These are phyloP conservation scores for Pseudomyrmex concolor DNA, from an alignment of 1,140 invertebrate genomes.

Conservation along the genomic window DNA sequence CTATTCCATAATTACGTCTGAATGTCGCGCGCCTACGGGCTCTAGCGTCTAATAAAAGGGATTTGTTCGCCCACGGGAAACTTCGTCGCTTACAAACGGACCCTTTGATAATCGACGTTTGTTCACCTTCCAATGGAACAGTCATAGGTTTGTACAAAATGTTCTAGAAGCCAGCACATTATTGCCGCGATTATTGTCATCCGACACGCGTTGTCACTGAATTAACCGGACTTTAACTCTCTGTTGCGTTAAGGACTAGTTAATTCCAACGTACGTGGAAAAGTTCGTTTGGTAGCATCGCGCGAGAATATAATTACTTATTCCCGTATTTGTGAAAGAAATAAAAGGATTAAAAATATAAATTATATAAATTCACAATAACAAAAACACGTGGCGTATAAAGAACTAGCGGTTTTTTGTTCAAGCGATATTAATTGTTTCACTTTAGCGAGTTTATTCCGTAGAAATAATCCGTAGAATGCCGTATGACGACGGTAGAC, in stretches of 20 bases:
- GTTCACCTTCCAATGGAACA: not conserved
- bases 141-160: slow-evolving; percentile 5
- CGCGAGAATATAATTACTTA: not conserved
- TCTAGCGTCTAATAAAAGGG: slow-evolving; percentile 61
- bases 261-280: not conserved
- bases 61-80: slow-evolving; percentile 27
- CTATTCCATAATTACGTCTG: slow-evolving; percentile 67
- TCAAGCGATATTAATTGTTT: slow-evolving; percentile 14
- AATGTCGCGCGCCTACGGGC: slow-evolving; percentile 58
- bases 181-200: slow-evolving; percentile 6
- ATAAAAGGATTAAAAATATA: not conserved
- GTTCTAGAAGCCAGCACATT: not conserved
- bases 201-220: not conserved
- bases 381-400: not conserved
- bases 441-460: slow-evolving; percentile 31
- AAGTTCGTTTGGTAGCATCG: not conserved
- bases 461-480: slow-evolving; percentile 30
- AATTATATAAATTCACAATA: not conserved
- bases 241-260: not conserved
- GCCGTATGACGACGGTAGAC: not conserved
- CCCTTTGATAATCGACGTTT: slow-evolving; percentile 37
- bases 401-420: not conserved
- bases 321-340: not conserved
- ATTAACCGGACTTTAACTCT: not conserved
- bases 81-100: slow-evolving; percentile 15